These are phyloP conservation scores for Glareola pratincola DNA, from an alignment of 2,113 vertebrate genomes.

Conservation along the genomic window DNA sequence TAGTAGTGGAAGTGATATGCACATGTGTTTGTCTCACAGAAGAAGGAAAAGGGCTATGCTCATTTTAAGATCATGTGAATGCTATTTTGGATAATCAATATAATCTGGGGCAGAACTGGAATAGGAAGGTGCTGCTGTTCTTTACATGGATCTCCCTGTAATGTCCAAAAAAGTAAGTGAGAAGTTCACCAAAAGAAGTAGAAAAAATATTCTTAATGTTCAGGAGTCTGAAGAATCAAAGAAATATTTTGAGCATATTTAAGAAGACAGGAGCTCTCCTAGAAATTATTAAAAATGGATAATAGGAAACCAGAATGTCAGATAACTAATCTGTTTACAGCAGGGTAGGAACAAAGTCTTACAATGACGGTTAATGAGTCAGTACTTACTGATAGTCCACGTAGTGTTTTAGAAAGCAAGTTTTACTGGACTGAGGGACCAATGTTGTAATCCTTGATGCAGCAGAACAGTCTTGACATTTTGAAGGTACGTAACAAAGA, in stretches of 20 bases:
- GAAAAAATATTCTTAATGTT: background rate
- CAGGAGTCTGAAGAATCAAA: background rate
- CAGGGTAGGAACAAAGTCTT: background rate
- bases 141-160: background rate
- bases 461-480: background rate
- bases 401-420: background rate
- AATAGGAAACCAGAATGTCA: background rate
- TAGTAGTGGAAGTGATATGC: background rate
- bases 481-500: background rate
- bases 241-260: background rate
- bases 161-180: background rate
- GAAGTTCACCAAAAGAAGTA: background rate
- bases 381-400: background rate
- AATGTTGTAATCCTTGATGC: background rate
- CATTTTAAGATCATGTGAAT: background rate
- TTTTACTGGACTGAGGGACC: background rate
- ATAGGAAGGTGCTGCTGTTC: background rate
- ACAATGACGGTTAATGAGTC: background rate
- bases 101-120: background rate
- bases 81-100: background rate
- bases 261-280: background rate
- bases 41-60: background rate
- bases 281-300: background rate
- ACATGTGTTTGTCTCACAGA: background rate
- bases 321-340: background rate